Conservation (phyloP, 2,888 invertebrate species). For the Pollenia griseotomentosa region DNA sequence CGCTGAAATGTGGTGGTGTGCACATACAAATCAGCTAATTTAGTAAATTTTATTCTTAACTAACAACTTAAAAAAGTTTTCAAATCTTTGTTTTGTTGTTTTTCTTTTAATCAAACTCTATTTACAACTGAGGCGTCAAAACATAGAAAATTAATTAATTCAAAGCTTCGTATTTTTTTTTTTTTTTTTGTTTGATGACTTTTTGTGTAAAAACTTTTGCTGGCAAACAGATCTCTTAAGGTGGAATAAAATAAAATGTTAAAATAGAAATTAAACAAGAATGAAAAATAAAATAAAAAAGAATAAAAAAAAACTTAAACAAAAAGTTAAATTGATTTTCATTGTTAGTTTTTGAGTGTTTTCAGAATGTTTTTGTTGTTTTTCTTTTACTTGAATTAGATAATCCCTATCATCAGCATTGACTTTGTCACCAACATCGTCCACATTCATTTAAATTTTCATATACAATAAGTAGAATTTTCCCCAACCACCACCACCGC, state of each 20-base stretch:
- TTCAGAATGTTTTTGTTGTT: slow-evolving; percentile 46
- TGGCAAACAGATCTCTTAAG: slow-evolving; percentile 31
- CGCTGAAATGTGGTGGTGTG: too few species aligned
- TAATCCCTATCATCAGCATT: slow-evolving; percentile 40
- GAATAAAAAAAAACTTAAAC: slow-evolving; percentile 57
- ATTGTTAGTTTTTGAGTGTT: slow-evolving; percentile 72
- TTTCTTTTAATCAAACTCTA: slow-evolving; percentile 4
- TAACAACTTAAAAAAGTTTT: slow-evolving; percentile 39
- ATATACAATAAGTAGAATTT: not conserved
- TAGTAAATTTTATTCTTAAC: slow-evolving; percentile 35
- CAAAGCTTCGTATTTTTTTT: slow-evolving; percentile 55
- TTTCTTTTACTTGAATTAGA: slow-evolving; percentile 26
- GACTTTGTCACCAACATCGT: slow-evolving; percentile 18
- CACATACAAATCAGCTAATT: slow-evolving; percentile 30
- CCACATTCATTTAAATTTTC: slow-evolving; percentile 1
- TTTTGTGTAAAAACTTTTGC: slow-evolving; percentile 45
- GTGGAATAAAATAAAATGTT: slow-evolving; percentile 43
- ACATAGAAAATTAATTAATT: slow-evolving; percentile 72
- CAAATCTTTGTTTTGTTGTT: not conserved
- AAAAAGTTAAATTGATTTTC: slow-evolving; percentile 76
- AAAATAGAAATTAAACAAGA: slow-evolving; percentile 9
- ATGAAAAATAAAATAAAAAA: slow-evolving; percentile 21
- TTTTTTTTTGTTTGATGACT: slow-evolving; percentile 15
- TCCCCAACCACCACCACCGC: not conserved
- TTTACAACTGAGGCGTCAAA: slow-evolving; percentile 64